Evolutionary conservation across 1,140 invertebrate species (phyloP).

Genomic region (Acromyrmex heyeri): DNA sequence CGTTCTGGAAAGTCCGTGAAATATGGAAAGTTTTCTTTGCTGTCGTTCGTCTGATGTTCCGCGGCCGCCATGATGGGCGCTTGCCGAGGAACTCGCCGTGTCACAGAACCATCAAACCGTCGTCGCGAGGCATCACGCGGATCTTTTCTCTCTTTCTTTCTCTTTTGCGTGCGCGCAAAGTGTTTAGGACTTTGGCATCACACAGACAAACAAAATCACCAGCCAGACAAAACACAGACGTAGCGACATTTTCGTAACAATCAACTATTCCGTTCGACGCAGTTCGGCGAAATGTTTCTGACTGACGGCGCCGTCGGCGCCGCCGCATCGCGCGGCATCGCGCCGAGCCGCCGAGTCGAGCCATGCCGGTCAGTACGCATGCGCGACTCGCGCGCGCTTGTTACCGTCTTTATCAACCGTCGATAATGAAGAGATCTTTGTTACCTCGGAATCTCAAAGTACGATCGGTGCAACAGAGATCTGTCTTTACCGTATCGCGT

Average conservation of each 20-base stretch:
- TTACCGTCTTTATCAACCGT: background rate
- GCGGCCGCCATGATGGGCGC: constrained; percentile 33
- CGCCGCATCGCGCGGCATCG: background rate
- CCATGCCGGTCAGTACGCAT: background rate
- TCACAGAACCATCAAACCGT: background rate
- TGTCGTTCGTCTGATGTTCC: background rate
- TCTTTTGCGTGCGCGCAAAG: background rate
- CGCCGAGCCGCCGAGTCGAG: background rate
- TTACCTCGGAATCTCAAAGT: background rate
- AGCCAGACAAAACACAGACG: background rate
- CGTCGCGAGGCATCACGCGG: background rate
- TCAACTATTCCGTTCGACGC: background rate
- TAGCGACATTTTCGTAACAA: background rate
- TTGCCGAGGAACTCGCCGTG: background rate
- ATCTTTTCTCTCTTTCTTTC: background rate
- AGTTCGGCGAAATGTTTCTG: background rate
- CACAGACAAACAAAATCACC: background rate
- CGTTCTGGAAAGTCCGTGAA: constrained; percentile 45
- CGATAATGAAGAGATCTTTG: background rate
- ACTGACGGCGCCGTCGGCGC: constrained; percentile 20
- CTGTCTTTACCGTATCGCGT: background rate
- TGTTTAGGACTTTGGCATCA: background rate
- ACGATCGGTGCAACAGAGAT: background rate
- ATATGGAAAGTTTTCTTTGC: background rate
- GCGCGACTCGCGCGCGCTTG: background rate